These are phyloP conservation scores for Actenoides hombroni DNA, from an alignment of 2,113 vertebrate species.

Conservation along the genomic window DNA sequence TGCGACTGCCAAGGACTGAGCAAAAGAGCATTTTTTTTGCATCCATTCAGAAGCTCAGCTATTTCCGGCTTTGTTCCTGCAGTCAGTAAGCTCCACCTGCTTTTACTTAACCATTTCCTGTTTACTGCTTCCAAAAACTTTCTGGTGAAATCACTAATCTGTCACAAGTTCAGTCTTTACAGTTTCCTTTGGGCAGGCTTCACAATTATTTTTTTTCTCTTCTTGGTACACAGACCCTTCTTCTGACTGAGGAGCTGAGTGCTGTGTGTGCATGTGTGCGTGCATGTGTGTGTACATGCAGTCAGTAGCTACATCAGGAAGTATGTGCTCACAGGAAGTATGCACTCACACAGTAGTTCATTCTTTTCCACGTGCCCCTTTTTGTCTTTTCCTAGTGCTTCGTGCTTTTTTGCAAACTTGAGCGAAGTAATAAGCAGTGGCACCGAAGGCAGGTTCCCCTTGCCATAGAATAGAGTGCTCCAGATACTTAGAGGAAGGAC, in stretches of 20 bases:
- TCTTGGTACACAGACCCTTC: neutral
- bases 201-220: neutral
- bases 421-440: neutral
- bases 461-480: neutral
- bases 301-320: neutral
- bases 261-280: neutral
- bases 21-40: constrained; percentile 58
- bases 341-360: neutral
- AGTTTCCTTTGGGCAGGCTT: neutral
- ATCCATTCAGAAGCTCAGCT: constrained; percentile 73
- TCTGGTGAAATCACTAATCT: constrained; percentile 30
- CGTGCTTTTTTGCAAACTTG: neutral
- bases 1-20: constrained; percentile 37
- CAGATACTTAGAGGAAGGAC: neutral
- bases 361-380: neutral
- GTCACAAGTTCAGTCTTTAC: neutral
- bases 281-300: neutral
- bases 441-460: neutral
- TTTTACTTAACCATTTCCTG: constrained; percentile 81
- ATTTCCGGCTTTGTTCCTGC: constrained; percentile 75
- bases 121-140: constrained; percentile 65
- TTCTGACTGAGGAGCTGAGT: neutral
- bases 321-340: neutral
- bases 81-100: constrained; percentile 70
- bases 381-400: neutral